Evolutionary conservation across 2,888 invertebrate species (phyloP).

Genomic region (Drosophila mimetica): DNA sequence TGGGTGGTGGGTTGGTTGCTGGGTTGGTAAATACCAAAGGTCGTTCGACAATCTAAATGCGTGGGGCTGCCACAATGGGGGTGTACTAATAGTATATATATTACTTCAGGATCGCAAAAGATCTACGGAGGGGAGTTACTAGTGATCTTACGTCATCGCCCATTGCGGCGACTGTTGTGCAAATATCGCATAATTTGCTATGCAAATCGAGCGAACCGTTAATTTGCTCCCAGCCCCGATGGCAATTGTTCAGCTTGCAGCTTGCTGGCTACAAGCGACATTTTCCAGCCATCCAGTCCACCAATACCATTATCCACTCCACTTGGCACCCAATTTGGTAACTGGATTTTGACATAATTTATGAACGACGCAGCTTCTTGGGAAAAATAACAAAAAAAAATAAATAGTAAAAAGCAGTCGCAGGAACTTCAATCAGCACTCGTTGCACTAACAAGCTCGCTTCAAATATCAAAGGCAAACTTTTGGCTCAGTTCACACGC

Average conservation of each 20-base stretch:
- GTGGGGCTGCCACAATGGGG: constrained; percentile 42
- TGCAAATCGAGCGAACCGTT: constrained; percentile 78
- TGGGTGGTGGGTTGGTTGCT: not conserved
- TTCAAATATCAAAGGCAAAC: constrained; percentile 75
- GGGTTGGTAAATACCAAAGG: constrained; percentile 50
- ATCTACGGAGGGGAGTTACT: constrained; percentile 9
- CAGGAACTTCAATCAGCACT: constrained; percentile 67
- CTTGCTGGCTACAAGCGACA: constrained; percentile 52
- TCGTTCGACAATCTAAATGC: constrained; percentile 63
- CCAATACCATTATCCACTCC: constrained; percentile 8
- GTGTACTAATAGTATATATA: not conserved
- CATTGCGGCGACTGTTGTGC: constrained; percentile 52
- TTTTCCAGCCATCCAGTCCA: constrained; percentile 23
- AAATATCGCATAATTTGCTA: constrained; percentile 80
- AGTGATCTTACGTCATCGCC: constrained; percentile 59
- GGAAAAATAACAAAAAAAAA: constrained; percentile 2
- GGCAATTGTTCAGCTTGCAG: constrained; percentile 46
- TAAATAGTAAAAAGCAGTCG: constrained; percentile 47
- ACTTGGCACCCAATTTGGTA: constrained; percentile 75
- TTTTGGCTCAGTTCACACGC: constrained; percentile 69
- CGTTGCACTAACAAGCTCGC: constrained; percentile 73
- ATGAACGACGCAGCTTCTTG: constrained; percentile 55
- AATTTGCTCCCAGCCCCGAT: constrained; percentile 65
- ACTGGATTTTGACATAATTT: constrained; percentile 76
- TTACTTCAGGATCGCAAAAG: not conserved